These are phyloP conservation scores for Tigriopus japonicus DNA, from an alignment of 1,140 invertebrate species.

Conservation along the genomic window DNA sequence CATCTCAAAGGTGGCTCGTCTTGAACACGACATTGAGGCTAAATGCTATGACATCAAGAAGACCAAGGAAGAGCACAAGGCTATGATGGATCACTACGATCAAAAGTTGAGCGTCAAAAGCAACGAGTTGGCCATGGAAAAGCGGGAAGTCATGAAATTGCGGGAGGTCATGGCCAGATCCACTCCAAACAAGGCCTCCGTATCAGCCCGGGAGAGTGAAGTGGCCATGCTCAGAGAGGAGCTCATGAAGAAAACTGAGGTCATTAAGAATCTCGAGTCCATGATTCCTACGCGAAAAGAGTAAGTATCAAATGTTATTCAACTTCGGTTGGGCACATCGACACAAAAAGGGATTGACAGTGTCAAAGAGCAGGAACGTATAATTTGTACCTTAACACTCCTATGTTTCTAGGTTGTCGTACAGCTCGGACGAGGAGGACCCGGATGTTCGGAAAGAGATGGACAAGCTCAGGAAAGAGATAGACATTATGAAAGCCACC, in stretches of 20 bases:
- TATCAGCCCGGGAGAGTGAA: background rate
- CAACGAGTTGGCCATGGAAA: background rate
- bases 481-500: background rate
- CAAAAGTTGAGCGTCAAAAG: background rate
- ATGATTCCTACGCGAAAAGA: background rate
- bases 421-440: background rate
- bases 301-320: background rate
- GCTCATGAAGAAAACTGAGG: background rate
- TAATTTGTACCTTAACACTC: background rate
- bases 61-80: background rate
- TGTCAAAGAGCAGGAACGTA: no score
- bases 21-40: background rate
- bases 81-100: background rate
- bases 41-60: background rate
- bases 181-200: background rate
- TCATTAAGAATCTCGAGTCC: background rate
- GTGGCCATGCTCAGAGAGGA: conserved; percentile 1
- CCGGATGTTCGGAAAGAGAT: background rate
- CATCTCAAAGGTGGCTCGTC: background rate
- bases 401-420: background rate
- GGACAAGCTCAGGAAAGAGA: background rate
- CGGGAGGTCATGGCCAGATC: background rate
- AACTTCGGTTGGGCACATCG: background rate
- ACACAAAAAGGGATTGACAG: no score
- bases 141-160: background rate